A percentile compares a stretch with the other conserved stretches of the same genome.
These are phyloP conservation scores for Mastacembelus armatus DNA, from an alignment of 2,797 vertebrate genomes.

Conservation along the genomic window DNA sequence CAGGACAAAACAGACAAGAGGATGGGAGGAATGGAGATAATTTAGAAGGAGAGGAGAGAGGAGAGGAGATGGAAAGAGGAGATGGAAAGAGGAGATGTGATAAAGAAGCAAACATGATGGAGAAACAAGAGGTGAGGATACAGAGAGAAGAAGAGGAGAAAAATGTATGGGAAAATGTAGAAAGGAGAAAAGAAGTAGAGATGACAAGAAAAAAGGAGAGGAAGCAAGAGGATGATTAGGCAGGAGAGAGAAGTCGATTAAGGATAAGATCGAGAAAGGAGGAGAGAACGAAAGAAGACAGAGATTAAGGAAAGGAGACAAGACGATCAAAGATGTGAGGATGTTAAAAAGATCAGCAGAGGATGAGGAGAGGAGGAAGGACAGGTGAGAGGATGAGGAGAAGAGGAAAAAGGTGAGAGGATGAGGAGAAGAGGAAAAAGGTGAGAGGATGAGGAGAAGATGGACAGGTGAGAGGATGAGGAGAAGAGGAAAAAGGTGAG, in stretches of 20 bases:
- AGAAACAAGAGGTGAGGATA: not conserved
- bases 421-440: not conserved
- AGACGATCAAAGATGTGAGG: not conserved
- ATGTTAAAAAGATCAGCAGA: no score
- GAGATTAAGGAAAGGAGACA: no score
- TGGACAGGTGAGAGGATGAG: not conserved
- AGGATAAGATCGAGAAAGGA: no score
- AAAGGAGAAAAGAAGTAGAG: not conserved
- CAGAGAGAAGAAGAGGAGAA: not conserved
- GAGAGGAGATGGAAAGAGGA: not conserved
- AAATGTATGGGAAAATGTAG: no score
- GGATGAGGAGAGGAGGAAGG: fast-evolving
- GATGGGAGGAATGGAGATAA: not conserved
- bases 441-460: not conserved
- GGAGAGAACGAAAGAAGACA: not conserved
- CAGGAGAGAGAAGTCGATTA: no score
- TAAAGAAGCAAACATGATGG: not conserved
- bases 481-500: not conserved
- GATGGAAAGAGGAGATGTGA: not conserved
- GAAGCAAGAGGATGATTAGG: not conserved
- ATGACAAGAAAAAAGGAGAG: not conserved
- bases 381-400: not conserved
- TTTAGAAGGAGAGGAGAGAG: not conserved
- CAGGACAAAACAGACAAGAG: not conserved
- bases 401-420: not conserved